Base-by-base conservation (phyloP, 2,888 invertebrate genomes). In the Pseudococcus longispinus region DNA sequence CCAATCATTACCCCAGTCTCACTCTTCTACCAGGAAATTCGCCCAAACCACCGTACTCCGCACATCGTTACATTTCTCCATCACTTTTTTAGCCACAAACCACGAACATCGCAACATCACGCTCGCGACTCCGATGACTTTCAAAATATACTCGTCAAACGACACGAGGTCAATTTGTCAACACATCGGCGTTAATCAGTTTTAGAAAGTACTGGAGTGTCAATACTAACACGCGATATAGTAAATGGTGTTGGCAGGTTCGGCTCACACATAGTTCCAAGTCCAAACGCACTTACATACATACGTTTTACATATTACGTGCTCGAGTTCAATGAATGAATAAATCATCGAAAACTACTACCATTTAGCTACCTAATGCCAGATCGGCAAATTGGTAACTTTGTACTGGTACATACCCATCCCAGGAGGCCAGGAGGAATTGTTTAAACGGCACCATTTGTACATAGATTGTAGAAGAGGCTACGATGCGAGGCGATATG, bases 91-190 rank as follows among this genome's bases (percentile, higher is more conserved):
- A 15, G 46, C 60, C 60, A 23, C 60, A 20, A 60, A 60, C 60
- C 60, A 20, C 60, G 60, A 60, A 60, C 37, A 1, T 60, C 3
- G 4, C n/a, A 6, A 20, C 6, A 15, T 4, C 60, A 8, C 60
- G 8, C 37, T 37, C 37, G 32, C 32, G 32, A 32, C 32, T 55
- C n/a, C 20, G 6, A 23, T 20, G 23, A 26, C 65, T 65, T 65
- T 26, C 4, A 26, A 65, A 74, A 74, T 74, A 74, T 18, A 74
- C 74, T 74, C 74, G 77, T 80, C 77, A 42, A 42, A 60, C 6
- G 29, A 80, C 77, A 23, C 77, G 77, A 80, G 77, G 77, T 80
- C 77, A 80, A 80, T 80, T 80, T 80, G 77, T 80, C 77, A 42
- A 80, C 70, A 29, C 70, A 32, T 23, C 23, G 70, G 42, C 42